Evolutionary conservation across 2,797 vertebrate species (phyloP).

Genomic region (Ctenopoma multispine): DNA sequence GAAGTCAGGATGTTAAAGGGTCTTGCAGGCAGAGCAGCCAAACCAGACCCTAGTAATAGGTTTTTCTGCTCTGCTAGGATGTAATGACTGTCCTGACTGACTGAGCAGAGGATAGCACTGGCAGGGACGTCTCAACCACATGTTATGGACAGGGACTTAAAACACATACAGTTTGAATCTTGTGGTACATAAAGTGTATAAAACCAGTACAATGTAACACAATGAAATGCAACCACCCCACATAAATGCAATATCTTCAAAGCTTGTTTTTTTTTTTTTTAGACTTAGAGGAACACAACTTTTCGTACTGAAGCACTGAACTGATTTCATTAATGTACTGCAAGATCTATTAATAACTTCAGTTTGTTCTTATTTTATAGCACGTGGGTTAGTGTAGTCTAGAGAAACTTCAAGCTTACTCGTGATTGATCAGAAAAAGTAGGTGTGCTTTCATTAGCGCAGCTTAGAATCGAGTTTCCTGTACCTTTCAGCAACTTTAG

Average conservation of each 20-base stretch:
- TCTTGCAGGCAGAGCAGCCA: conserved; percentile 17
- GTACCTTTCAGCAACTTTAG: conserved; percentile 99
- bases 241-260: too few species aligned
- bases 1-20: conserved; percentile 48
- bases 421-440: not conserved
- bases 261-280: not conserved
- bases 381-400: too few species aligned
- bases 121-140: not conserved
- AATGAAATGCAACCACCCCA: too few species aligned
- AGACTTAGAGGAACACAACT: not conserved
- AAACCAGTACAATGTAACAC: too few species aligned
- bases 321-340: not conserved
- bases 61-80: conserved; percentile 44
- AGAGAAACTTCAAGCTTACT: not conserved
- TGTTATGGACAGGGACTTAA: not conserved
- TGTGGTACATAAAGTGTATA: too few species aligned
- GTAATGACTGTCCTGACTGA: conserved; percentile 27
- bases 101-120: conserved; percentile 25
- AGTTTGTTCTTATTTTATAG: too few species aligned
- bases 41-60: conserved; percentile 29
- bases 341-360: too few species aligned
- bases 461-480: conserved; percentile 15
- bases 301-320: not conserved
- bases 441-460: not conserved
- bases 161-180: not conserved